phyloP scores from a whole-genome alignment of 2,797 vertebrate genomes.

The Odontamblyopus rebecca region DNA sequence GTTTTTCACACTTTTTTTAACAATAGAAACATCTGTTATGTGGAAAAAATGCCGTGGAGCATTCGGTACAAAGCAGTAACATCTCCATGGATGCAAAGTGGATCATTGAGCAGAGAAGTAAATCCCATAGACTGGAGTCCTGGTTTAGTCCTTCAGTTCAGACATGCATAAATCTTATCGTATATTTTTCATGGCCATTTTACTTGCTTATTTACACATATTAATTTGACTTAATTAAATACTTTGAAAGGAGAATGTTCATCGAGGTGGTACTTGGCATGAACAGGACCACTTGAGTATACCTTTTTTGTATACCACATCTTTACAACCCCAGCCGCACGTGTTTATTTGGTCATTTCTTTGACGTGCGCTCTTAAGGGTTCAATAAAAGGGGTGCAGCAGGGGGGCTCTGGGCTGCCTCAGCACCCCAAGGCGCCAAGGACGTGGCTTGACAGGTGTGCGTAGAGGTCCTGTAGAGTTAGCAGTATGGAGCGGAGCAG shows the following conservation, averaged over 20 bases:
- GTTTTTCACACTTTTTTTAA: no score
- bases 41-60: no score
- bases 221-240: neutral
- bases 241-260: neutral
- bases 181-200: slow-evolving; percentile 2
- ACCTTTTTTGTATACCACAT: slow-evolving; percentile 19
- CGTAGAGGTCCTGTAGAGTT: slow-evolving; percentile 42
- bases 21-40: no score
- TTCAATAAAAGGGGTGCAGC: slow-evolving; percentile 60
- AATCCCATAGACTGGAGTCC: no score
- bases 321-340: slow-evolving; percentile 13
- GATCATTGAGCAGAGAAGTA: no score
- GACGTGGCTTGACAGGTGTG: slow-evolving; percentile 79
- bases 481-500: slow-evolving; percentile 46
- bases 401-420: slow-evolving; percentile 68
- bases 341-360: slow-evolving; percentile 55
- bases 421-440: slow-evolving; percentile 67
- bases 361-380: slow-evolving; percentile 25
- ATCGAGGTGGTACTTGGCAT: neutral
- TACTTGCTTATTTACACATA: neutral
- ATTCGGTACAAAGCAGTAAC: no score
- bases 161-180: no score
- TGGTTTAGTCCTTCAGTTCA: no score
- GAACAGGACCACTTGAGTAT: neutral
- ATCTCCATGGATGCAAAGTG: no score